These are phyloP conservation scores for Magallana nippona DNA, from an alignment of 2,888 invertebrate genomes.

Conservation along the genomic window DNA sequence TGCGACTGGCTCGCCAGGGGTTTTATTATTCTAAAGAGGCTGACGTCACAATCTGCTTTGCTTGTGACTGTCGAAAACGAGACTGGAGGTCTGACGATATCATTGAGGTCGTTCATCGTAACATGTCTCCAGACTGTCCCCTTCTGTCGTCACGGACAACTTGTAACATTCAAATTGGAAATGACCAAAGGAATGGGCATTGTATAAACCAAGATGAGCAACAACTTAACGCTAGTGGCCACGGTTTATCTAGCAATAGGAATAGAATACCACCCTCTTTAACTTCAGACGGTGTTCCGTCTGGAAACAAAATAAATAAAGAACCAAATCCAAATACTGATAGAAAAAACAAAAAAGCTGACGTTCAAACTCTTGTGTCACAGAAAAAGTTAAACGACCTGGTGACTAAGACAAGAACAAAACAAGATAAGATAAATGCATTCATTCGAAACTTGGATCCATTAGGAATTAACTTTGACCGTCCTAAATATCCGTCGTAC, in stretches of 20 bases:
- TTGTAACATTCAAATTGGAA: background rate
- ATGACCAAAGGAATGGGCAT: background rate
- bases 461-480: conserved; percentile 36
- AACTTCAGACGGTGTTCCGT: no score
- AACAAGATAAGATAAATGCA: background rate
- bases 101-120: background rate
- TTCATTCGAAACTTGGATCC: background rate
- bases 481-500: conserved; percentile 41
- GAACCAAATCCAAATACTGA: no score
- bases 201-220: no score
- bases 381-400: background rate
- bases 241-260: no score
- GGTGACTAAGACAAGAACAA: background rate
- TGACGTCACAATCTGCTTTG: background rate
- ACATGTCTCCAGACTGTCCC: background rate
- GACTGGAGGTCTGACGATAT: conserved; percentile 14
- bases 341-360: no score
- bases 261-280: no score
- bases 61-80: background rate
- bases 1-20: conserved; percentile 22
- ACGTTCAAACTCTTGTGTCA: no score
- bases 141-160: background rate
- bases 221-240: no score
- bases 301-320: no score
- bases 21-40: conserved; percentile 27